Evolutionary conservation across 1,140 invertebrate genomes (phyloP), one percentile per base, ranked within the genome.

Genomic region (Lepidurus packardi): DNA sequence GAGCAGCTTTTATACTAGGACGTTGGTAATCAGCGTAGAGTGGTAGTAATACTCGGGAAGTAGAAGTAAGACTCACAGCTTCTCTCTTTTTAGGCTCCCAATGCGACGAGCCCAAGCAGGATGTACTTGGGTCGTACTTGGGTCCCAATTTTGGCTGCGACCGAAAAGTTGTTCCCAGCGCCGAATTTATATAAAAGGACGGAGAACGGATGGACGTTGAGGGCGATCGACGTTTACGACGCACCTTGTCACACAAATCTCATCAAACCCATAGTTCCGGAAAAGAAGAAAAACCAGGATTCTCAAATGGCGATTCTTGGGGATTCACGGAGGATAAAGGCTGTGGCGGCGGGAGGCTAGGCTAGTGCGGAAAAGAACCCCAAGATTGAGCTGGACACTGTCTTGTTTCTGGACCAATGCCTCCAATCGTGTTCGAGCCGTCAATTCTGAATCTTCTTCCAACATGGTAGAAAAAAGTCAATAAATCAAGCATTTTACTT

Each of bases 21-120:
- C 53, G 53, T n/a, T 65, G 53, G 53, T 65, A 65, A 65, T 65
- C 53, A 65, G 53, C 53, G 53, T 65, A 65, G 53, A 65, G 53
- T 65, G 53, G 53, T 65, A 65, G 53, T 65, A 65, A 65, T 65
- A 65, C 53, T 65, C 53, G 16, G 53, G 53, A 21, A 65, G 21
- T 21, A 65, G 16, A 65, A 65, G 53, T 65, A 65, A 65, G 53
- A 65, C n/a, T 65, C 53, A 7, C 53, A 65, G 16, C 21, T 65
- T 65, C 21, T 4, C 21, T 65, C 53, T 65, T 65, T 13, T 65
- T 65, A n/a, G 53, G 6, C 13, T 65, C 13, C 53, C 53, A 21
- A 13, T 34, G 34, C 16, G 21, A n/a, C 16, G 53, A 65, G 53
- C 53, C 53, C 16, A 65, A 65, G 16, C 9, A 65, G 53, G 53